Conservation (phyloP, 2,113 vertebrate species). For the Anarrhichthys ocellatus region DNA sequence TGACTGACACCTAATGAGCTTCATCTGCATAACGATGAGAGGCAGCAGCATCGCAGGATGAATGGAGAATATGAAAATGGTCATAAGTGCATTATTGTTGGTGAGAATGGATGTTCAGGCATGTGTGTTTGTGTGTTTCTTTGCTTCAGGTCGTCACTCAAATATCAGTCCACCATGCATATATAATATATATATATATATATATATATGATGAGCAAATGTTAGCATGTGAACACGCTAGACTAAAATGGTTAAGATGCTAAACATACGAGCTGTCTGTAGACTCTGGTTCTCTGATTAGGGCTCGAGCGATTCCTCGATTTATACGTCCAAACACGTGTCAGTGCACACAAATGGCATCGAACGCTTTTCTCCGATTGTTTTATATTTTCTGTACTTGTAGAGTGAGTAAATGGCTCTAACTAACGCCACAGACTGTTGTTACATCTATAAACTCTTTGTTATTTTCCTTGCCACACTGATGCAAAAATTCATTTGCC, state of each 20-base stretch:
- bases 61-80: conserved; percentile 24
- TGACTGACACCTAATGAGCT: conserved; percentile 80
- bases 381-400: too few relatives aligned
- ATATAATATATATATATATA: too few relatives aligned
- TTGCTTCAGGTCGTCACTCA: not conserved
- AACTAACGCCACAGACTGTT: not conserved
- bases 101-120: not conserved
- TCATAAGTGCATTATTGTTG: not conserved
- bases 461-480: not conserved
- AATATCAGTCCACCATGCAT: not conserved
- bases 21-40: conserved; percentile 72
- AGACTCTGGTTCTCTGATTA: not conserved
- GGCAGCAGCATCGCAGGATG: conserved; percentile 21
- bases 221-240: not conserved
- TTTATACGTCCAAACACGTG: too few relatives aligned
- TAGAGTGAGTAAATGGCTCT: too few relatives aligned
- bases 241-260: not conserved
- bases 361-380: too few relatives aligned
- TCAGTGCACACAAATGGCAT: too few relatives aligned
- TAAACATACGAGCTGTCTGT: not conserved
- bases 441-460: not conserved
- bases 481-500: conserved; percentile 1
- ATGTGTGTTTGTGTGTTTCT: not conserved
- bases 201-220: not conserved
- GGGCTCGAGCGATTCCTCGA: too few relatives aligned